A percentile compares a stretch with the other conserved stretches of the same genome.
These are phyloP conservation scores for Eueremaeus valkanovi DNA, from an alignment of 2,888 invertebrate species.

Conservation along the genomic window DNA sequence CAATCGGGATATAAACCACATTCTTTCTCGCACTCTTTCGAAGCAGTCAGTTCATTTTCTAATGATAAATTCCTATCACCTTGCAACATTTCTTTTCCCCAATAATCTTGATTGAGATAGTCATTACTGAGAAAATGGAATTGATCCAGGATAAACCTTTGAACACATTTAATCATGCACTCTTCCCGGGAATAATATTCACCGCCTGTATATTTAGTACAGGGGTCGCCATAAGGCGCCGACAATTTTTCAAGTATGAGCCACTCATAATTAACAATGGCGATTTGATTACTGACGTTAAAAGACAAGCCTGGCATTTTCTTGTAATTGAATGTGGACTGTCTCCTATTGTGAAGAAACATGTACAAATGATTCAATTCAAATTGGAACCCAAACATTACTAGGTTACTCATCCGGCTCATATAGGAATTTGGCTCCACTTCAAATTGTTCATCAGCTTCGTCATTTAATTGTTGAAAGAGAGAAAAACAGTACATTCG, in stretches of 20 bases:
- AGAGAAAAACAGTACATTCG: neutral
- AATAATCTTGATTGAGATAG: neutral
- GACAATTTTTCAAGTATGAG: neutral
- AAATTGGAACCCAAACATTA: too few relatives aligned
- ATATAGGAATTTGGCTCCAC: too few relatives aligned
- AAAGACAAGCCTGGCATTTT: too few relatives aligned
- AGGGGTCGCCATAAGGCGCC: neutral
- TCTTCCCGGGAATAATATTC: neutral
- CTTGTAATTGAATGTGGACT: too few relatives aligned
- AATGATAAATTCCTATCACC: too few relatives aligned
- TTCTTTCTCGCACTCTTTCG: too few relatives aligned
- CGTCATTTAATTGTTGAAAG: neutral
- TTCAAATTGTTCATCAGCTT: neutral
- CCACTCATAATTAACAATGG: neutral
- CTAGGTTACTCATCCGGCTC: too few relatives aligned
- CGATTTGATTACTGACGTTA: too few relatives aligned
- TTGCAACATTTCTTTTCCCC: neutral
- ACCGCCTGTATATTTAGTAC: neutral
- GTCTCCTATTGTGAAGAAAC: too few relatives aligned
- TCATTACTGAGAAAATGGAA: neutral
- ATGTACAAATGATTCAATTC: too few relatives aligned
- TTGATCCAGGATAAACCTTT: neutral
- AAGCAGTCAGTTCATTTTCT: too few relatives aligned
- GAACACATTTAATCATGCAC: neutral
- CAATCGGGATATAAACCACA: too few relatives aligned